Percentiles rank a stretch among this genome's conserved stretches.
These are phyloP conservation scores for Sebastes itinus DNA, from an alignment of 2,797 vertebrate species.

Conservation along the genomic window DNA sequence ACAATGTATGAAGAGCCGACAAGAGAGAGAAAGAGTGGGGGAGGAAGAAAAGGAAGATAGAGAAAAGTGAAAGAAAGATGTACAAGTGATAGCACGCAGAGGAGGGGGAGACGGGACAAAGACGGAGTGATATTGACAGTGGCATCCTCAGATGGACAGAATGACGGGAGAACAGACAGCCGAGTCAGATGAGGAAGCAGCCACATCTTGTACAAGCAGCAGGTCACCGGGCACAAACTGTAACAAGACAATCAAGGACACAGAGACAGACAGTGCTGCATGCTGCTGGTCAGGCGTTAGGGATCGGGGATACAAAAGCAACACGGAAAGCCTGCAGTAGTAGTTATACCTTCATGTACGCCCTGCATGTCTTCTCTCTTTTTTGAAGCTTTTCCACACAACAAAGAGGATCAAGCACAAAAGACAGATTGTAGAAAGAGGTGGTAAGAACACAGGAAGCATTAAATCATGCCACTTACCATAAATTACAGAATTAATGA, in stretches of 20 bases:
- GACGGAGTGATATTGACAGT: constrained; percentile 41
- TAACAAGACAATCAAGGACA: constrained; percentile 65
- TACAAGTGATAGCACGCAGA: constrained; percentile 44
- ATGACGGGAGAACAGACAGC: constrained; percentile 60
- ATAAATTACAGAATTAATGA: constrained; percentile 51
- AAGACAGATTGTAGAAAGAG: constrained; percentile 65
- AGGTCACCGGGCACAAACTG: constrained; percentile 54
- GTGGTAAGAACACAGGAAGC: constrained; percentile 60
- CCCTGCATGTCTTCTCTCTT: constrained; percentile 99
- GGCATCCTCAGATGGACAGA: constrained; percentile 50
- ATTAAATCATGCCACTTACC: constrained; percentile 69
- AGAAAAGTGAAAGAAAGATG: constrained; percentile 46
- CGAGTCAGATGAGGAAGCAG: constrained; percentile 55
- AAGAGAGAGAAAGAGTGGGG: constrained; percentile 26
- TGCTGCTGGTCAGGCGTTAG: constrained; percentile 84
- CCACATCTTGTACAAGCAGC: constrained; percentile 53
- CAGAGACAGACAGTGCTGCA: constrained; percentile 66
- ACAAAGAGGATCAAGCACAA: constrained; percentile 69
- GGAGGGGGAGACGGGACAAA: constrained; percentile 41
- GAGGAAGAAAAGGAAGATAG: constrained; percentile 18
- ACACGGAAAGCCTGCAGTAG: constrained; percentile 72
- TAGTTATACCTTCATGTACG: constrained; percentile 97
- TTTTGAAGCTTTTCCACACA: constrained; percentile 95
- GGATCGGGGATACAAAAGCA: constrained; percentile 79
- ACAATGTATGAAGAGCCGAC: constrained; percentile 87